These are phyloP conservation scores for Tautogolabrus adspersus DNA, from an alignment of 2,113 vertebrate genomes.

Conservation along the genomic window DNA sequence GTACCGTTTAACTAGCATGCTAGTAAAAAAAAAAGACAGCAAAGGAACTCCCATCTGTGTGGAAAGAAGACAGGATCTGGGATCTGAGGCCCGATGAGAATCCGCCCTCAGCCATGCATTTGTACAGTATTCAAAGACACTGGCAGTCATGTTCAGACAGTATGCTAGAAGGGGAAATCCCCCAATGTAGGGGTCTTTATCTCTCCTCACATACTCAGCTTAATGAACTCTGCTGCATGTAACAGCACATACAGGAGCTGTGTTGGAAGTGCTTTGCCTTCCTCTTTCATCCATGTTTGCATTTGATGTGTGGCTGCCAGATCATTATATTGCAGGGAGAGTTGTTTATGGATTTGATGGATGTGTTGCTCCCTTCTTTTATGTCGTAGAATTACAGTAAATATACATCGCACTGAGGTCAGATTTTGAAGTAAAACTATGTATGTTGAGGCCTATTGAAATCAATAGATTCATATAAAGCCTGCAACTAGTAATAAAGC, in stretches of 20 bases:
- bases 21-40: conserved; percentile 64
- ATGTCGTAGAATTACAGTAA: not conserved
- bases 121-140: conserved; percentile 79
- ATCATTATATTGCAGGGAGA: conserved; percentile 66
- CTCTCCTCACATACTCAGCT: conserved; percentile 71
- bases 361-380: conserved; percentile 27
- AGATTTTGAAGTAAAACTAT: conserved; percentile 1
- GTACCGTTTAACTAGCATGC: conserved; percentile 80
- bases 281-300: conserved; percentile 74
- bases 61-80: conserved; percentile 78
- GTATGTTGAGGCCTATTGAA: conserved; percentile 8
- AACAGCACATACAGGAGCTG: conserved; percentile 76
- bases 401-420: conserved; percentile 16
- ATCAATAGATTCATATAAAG: conserved; percentile 1
- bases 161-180: conserved; percentile 78
- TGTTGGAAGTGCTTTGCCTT: conserved; percentile 64
- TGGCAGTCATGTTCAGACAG: conserved; percentile 83
- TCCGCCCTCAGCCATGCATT: conserved; percentile 80
- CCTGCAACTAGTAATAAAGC: not conserved
- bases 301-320: conserved; percentile 72
- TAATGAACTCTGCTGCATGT: conserved; percentile 79
- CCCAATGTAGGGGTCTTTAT: conserved; percentile 71
- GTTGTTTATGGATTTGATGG: conserved; percentile 66
- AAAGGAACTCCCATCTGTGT: conserved; percentile 77
- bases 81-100: conserved; percentile 72